phyloP scores from a whole-genome alignment of 2,888 invertebrate genomes.

The Caenorhabditis sulstoni region DNA sequence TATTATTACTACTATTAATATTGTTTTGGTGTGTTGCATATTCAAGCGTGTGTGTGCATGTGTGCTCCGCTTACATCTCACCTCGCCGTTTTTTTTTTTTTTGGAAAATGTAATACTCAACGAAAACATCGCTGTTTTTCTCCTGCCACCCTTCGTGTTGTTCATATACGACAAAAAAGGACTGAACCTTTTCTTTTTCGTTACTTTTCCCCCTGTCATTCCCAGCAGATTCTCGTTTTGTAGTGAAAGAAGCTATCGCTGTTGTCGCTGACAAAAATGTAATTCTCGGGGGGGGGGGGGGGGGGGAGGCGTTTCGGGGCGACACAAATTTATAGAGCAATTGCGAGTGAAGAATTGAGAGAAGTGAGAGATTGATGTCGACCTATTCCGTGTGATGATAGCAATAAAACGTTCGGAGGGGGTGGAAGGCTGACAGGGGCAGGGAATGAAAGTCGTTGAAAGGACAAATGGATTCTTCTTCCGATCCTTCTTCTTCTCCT shows the following conservation, averaged over 20 bases:
- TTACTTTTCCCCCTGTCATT: background rate
- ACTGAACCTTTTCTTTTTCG: no score
- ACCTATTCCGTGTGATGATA: slow-evolving; percentile 52
- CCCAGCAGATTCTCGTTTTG: slow-evolving; percentile 2
- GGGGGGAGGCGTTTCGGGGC: background rate
- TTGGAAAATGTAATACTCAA: slow-evolving; percentile 13
- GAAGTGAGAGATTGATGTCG: slow-evolving; percentile 33
- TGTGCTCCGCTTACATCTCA: background rate
- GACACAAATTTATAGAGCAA: slow-evolving; percentile 51
- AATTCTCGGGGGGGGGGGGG: background rate
- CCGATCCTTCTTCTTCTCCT: background rate
- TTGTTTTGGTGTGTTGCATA: slow-evolving; percentile 19
- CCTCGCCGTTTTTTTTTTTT: slow-evolving; percentile 2
- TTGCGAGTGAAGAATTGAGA: slow-evolving; percentile 3
- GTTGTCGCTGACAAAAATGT: slow-evolving; percentile 10
- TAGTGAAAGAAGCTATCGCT: slow-evolving; percentile 1
- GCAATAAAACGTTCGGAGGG: slow-evolving; percentile 53
- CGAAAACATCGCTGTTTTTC: slow-evolving; percentile 17
- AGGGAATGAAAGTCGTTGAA: slow-evolving; percentile 17
- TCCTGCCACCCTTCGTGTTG: background rate
- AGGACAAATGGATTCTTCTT: slow-evolving; percentile 22
- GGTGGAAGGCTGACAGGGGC: no score
- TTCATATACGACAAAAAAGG: background rate
- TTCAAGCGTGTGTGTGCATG: slow-evolving; percentile 5
- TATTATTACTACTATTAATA: background rate